Conservation (phyloP, 2,888 invertebrate genomes). For the Thymelicus lineola region DNA sequence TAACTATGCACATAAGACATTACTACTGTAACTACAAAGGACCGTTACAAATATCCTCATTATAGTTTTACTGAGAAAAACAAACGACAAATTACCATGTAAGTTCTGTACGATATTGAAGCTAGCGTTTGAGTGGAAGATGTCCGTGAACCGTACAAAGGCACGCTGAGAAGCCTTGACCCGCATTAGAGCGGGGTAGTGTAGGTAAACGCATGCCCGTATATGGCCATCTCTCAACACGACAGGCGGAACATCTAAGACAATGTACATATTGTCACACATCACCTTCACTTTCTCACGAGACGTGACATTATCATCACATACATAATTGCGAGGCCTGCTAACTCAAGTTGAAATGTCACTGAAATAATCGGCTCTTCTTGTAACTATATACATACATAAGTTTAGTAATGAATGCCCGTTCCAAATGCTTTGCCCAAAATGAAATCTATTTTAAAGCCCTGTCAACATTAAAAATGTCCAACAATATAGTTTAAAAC, state of each 20-base stretch:
- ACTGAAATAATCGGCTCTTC: neutral
- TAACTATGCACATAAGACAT: no score
- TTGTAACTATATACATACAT: conserved; percentile 30
- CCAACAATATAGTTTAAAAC: conserved; percentile 9
- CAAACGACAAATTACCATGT: neutral
- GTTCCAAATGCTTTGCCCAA: conserved; percentile 11
- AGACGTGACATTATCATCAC: neutral
- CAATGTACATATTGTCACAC: conserved; percentile 9
- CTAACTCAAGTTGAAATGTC: conserved; percentile 21
- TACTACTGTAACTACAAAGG: no score
- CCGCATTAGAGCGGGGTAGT: conserved; percentile 22
- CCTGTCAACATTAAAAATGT: conserved; percentile 10
- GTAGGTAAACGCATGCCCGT: conserved; percentile 30
- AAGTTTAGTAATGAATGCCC: neutral
- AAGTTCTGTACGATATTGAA: conserved; percentile 20
- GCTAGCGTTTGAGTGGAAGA: conserved; percentile 30
- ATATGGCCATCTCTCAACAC: conserved; percentile 11
- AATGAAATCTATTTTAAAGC: conserved; percentile 26
- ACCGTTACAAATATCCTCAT: no score
- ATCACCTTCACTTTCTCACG: conserved; percentile 7
- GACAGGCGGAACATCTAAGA: neutral
- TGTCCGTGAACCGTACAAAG: conserved; percentile 33
- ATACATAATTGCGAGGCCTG: neutral
- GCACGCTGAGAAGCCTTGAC: conserved; percentile 30
- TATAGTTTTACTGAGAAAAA: neutral